Evolutionary conservation across 2,113 vertebrate species (phyloP).

Genomic region (Apodemus sylvaticus): DNA sequence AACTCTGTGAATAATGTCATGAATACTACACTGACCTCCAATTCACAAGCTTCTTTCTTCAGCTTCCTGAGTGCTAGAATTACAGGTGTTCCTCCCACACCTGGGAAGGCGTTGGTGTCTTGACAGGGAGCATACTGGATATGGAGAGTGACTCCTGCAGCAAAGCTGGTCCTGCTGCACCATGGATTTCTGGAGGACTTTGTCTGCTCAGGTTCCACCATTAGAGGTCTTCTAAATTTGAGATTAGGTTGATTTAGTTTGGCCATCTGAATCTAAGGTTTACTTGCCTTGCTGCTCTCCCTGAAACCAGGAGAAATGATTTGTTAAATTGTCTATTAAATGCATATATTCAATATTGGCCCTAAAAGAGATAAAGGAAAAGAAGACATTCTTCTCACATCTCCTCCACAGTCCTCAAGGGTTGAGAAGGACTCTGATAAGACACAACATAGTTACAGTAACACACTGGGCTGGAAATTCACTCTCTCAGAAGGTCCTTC

Average conservation of each 20-base stretch:
- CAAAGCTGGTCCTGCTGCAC: not conserved
- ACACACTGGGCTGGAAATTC: not conserved
- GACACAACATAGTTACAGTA: not conserved
- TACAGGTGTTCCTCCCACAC: not conserved
- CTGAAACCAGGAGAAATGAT: not conserved
- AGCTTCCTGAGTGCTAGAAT: not conserved
- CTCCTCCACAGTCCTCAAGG: too few relatives aligned
- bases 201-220: not conserved
- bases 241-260: not conserved
- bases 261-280: not conserved
- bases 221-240: not conserved
- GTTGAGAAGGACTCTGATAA: not conserved
- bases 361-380: not conserved
- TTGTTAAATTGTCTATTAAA: not conserved
- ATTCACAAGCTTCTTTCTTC: not conserved
- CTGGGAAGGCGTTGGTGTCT: not conserved
- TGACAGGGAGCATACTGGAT: not conserved
- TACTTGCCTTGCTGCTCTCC: not conserved
- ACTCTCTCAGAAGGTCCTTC: too few relatives aligned
- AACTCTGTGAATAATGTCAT: not conserved
- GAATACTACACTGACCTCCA: not conserved
- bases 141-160: not conserved
- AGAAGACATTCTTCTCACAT: not conserved
- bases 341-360: not conserved
- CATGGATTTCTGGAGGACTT: not conserved